Base-by-base conservation (phyloP, 2,797 vertebrate genomes). In the Gephyroberyx darwinii region DNA sequence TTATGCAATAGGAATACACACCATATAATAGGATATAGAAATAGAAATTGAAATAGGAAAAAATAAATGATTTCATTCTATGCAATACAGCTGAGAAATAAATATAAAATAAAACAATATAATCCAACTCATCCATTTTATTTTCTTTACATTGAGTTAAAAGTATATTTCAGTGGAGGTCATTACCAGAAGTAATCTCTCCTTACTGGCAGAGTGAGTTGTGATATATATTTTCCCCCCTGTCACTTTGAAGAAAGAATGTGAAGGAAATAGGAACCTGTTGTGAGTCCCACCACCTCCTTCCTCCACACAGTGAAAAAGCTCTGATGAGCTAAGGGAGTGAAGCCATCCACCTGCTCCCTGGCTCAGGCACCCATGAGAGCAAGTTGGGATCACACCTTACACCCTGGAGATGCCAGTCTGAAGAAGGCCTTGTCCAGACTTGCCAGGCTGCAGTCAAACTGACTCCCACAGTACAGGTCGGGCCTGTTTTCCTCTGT, bases 401-500 rank as follows among this genome's bases (percentile, higher is more conserved):
- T 55, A 69, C 86, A 77, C 88, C 68, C 84, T 16, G 79, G 85
- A 84, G 86, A 89, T 31, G 51, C 70, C 56, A 65, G 72, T 63
- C 60, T 55, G 62, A 39, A 5, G 81, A 39, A 78, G 84, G 72
- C 86, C 91, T 80, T 92, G 94, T 92, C 86, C 82, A 84, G 90
- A 87, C 95, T 94, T 91, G 93, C 84, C 90, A 79, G 68, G 62
- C 78, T 88, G 77, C 77, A 85, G 81, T 71, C 57, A 17, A 7
- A 79, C 2, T 69, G 90, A 84, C 85, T 95, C 88, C 90, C 87
- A 48, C 77, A 69, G 75, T 92, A 86, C 86, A 88, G 84, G 92
- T 84, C 76, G 78, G 91, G 85, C 90, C 75, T 88, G 89, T 91
- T 94, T 94, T 87, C 77, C 55, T 88, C 74, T 58, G 81, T 80